These are phyloP conservation scores for Gastrophryne carolinensis DNA, from an alignment of 2,797 vertebrate species.

Conservation along the genomic window DNA sequence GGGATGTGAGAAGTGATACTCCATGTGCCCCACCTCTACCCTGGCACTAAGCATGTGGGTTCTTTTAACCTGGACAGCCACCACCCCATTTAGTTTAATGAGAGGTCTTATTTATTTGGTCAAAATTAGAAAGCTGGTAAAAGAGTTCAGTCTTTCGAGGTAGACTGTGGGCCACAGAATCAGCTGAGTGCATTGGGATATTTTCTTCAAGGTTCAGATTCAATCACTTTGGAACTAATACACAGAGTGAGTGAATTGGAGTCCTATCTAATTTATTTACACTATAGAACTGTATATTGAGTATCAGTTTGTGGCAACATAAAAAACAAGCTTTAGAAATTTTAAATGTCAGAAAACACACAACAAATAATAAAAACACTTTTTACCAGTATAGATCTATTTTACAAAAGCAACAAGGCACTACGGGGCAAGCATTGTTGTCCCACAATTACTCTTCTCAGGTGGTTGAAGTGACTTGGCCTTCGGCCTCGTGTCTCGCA, in stretches of 20 bases:
- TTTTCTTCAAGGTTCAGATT: constrained; percentile 36
- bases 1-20: no score
- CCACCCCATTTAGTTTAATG: no score
- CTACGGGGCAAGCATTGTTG: constrained; percentile 21
- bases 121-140: no score
- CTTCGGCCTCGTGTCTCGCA: constrained; percentile 53
- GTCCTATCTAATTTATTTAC: constrained; percentile 50
- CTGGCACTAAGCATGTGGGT: no score
- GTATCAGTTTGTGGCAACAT: constrained; percentile 49
- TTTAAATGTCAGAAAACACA: constrained; percentile 53
- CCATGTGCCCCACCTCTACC: no score
- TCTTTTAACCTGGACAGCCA: no score
- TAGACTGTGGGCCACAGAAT: no score
- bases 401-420: constrained; percentile 44
- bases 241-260: constrained; percentile 25
- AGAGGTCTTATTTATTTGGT: no score
- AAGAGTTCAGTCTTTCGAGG: no score
- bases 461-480: constrained; percentile 48
- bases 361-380: constrained; percentile 53
- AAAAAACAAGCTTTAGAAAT: constrained; percentile 53
- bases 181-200: neutral
- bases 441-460: constrained; percentile 51
- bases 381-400: constrained; percentile 21
- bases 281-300: constrained; percentile 52
- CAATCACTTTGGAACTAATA: constrained; percentile 36